phyloP scores from a whole-genome alignment of 2,888 invertebrate genomes.

The Stratiomys singularior region DNA sequence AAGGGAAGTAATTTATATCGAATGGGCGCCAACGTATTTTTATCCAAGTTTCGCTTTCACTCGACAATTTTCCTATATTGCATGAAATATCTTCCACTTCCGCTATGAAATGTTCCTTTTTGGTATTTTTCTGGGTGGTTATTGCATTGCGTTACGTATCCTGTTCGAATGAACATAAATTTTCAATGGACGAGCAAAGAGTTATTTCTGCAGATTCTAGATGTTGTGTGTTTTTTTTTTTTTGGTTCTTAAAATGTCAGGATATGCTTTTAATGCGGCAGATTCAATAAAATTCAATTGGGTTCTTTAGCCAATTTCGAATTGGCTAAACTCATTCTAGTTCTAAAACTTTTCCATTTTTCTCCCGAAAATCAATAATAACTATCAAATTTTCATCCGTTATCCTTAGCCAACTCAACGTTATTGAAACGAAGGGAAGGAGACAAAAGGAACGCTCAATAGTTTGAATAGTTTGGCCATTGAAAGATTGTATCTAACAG shows the following conservation, averaged over 20 bases:
- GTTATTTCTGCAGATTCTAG: neutral
- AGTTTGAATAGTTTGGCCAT: slow-evolving; percentile 7
- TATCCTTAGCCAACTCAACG: neutral
- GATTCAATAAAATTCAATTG: no score
- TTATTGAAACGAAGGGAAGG: neutral
- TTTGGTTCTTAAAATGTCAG: no score
- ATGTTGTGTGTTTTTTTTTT: no score
- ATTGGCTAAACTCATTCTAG: no score
- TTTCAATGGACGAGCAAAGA: neutral
- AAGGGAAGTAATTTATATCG: slow-evolving; percentile 37
- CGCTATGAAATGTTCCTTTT: neutral
- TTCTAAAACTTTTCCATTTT: neutral
- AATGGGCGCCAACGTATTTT: slow-evolving; percentile 9
- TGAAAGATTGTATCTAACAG: slow-evolving; percentile 1
- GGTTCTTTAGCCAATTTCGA: no score
- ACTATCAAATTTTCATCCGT: neutral
- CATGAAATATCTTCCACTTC: neutral
- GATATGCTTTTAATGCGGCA: no score
- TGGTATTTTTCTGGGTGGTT: neutral
- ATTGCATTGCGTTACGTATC: neutral
- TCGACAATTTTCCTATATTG: neutral
- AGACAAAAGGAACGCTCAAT: neutral
- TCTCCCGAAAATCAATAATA: neutral
- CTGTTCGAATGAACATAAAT: neutral
- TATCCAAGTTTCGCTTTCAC: neutral